Evolutionary conservation across 2,797 vertebrate species (phyloP), one percentile per base, ranked within the genome.

Genomic region (Poliocrania exsul): DNA sequence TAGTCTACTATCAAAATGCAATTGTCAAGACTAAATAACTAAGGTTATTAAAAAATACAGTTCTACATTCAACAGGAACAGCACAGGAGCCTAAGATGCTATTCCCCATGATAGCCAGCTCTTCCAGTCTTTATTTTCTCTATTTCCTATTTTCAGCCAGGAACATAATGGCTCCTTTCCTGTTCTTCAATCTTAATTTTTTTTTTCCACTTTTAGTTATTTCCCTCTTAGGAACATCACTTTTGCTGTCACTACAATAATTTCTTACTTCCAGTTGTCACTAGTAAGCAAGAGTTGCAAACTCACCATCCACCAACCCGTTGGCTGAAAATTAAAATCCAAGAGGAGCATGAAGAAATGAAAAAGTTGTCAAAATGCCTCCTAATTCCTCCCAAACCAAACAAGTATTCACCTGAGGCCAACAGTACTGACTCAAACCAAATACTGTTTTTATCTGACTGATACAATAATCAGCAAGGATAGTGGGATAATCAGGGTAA

Each of bases 311-410:
- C 94, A 96, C 95, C 96, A 97, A 96, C 73, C 95, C 95, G 95
- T 88, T 96, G 93, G 94, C 94, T 96, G 94, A 95, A 95, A 96
- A 95, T 96, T 95, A 96, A 96, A 96, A 95, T 94, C 92, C 94
- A 54, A 96, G 95, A 96, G 93, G 93, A 97, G 95, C 95, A 96
- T 96, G 94, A 96, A 94, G 92, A 96, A 95, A 96, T 85, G 95
- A 97, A 96, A 97, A 85, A 96, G 93, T 96, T 97, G 96, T 96
- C 95, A 96, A 96, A 92, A 92, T 92, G 92, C 93, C 95, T 97
- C 93, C 93, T 95, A 92, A 92, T 94, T 94, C 86, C 71, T 96
- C 88, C 74, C 91, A 90, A 97, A 96, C 81, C 96, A 94, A 94
- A 86, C 91, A 96, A 95, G 83, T 90, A 96, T 95, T 95, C 92